Base-by-base conservation (phyloP, 2,113 vertebrate genomes). In the Chaenogobius annularis region DNA sequence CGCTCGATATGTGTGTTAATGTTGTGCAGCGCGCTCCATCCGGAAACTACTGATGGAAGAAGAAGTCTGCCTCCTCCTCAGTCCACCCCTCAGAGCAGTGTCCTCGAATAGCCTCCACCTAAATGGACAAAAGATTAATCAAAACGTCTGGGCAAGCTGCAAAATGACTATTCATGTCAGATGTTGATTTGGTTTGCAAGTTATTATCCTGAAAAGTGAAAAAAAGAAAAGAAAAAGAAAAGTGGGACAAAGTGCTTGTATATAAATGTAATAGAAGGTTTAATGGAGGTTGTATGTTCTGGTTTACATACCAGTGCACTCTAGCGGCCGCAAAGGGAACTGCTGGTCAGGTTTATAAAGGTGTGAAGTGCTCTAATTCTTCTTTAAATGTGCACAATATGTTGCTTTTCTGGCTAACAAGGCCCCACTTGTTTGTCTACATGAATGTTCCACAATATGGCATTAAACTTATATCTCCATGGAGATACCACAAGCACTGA, bases 301-400 rank as follows among this genome's bases (percentile, higher is more conserved):
- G 37, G 26, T 77, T 77, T 73, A 71, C 85, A 74, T 37, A 20
- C 62, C 74, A 85, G 74, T 73, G 88, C 81, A 47, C 91, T 89
- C 91, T 90, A 81, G 85, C 88, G 92, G 89, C 61, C 3, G 23
- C 20, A 19, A 37, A 11, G n/a, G 40, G 63, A 66, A 84, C 73
- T 78, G 48, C 61, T 62, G 59, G 26, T 62, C 59, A 62, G 1
- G 26, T 62, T 17, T 62, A 23, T 12, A 56, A 56, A 23, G 1
- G 55, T 56, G 3, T 22, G 3, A 20, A 26, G 55, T 58, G 5
- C 22, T 23, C 55, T 3, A 7, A 26, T 40, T 26, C 20, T 17
- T 17, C 14, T 48, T 48, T 48, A 48, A 48, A 48, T 13, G 14
- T 17, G 47, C 47, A 48, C 14, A 17, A 54, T 54, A 54, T 54